Base-by-base conservation (phyloP, 2,888 invertebrate genomes). In the Congeria kusceri region DNA sequence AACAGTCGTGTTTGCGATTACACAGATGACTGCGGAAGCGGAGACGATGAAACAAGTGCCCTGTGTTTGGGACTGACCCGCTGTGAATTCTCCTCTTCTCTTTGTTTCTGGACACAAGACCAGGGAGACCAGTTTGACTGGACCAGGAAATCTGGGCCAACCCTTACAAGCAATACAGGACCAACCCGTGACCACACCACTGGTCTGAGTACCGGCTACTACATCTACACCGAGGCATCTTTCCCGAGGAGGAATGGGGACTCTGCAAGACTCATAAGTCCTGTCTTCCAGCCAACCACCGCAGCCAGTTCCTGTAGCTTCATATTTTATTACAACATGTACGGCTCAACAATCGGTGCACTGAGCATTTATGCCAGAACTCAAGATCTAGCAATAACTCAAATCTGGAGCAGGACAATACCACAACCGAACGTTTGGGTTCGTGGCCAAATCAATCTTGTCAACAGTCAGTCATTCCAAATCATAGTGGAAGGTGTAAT, bases 1-100 rank as follows among this genome's bases (percentile, higher is more conserved):
- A 70, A 69, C n/a, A 72, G 67, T 32, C 79, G 86, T 47, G 58
- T 86, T 9, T 92, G 92, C 83, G 92, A 92, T 79, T 87, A 84
- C 66, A 89, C 88, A 7, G 89, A 91, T 73, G 92, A 92, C 71
- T 92, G 92, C 85, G 92, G 91, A 11, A 90, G 91, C 71, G 75
- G 78, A 4, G 84, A 81, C 72, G 90, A 90, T 82, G 80, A 87
- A 67, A 56, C 67, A 23, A 20, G 29, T 25, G 18, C 58, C 4
- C n/a, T 57, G 18, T 88, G 88, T 58, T 57, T 76, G 0, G 67
- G 69, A 20, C 64, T 65, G 28, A 67, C 85, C 23, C 74, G 80
- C n/a, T 92, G 92, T 66, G 82, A 84, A 44, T 92, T 92, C 84
- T 91, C 91, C 68, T 71, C 67, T 3, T 86, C 89, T 9, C 56